A percentile compares a stretch with the other conserved stretches of the same genome.
These are phyloP conservation scores for Distichodus sexfasciatus DNA, from an alignment of 2,797 vertebrate species.

Conservation along the genomic window DNA sequence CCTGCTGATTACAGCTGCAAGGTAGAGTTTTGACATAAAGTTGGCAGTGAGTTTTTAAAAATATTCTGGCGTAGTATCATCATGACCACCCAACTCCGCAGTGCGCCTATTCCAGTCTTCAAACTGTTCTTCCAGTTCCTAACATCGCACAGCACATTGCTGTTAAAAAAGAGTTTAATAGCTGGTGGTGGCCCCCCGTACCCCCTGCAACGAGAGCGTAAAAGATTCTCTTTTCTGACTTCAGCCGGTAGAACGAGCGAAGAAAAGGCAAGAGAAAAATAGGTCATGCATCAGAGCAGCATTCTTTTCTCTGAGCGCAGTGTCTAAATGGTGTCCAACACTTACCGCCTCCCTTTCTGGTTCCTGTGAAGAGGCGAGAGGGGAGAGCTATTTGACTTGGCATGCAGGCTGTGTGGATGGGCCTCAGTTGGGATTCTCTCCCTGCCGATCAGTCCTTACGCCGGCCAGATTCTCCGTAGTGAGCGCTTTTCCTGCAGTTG, in stretches of 20 bases:
- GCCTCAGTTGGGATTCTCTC: conserved; percentile 66
- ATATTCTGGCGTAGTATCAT: too few species aligned
- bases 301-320: conserved; percentile 49
- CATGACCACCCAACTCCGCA: too few species aligned
- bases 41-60: too few species aligned
- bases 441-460: conserved; percentile 70
- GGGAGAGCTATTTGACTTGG: conserved; percentile 69
- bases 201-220: conserved; percentile 14
- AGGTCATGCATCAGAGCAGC: conserved; percentile 69
- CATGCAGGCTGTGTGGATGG: conserved; percentile 59
- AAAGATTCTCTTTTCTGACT: conserved; percentile 12
- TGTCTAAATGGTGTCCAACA: conserved; percentile 60
- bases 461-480: conserved; percentile 55
- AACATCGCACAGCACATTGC: neutral
- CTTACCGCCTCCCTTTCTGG: conserved; percentile 26
- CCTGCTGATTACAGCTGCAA: too few species aligned
- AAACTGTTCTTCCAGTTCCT: too few species aligned
- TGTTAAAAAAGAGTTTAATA: conserved; percentile 5
- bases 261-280: conserved; percentile 54
- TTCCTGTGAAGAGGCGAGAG: conserved; percentile 44
- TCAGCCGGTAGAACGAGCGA: conserved; percentile 34
- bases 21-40: too few species aligned
- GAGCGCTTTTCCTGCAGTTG: neutral
- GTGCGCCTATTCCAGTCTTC: neutral
- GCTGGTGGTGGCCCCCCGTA: conserved; percentile 11